These are phyloP conservation scores for Chamaetylas fuelleborni DNA, from an alignment of 2,113 vertebrate species.

Conservation along the genomic window DNA sequence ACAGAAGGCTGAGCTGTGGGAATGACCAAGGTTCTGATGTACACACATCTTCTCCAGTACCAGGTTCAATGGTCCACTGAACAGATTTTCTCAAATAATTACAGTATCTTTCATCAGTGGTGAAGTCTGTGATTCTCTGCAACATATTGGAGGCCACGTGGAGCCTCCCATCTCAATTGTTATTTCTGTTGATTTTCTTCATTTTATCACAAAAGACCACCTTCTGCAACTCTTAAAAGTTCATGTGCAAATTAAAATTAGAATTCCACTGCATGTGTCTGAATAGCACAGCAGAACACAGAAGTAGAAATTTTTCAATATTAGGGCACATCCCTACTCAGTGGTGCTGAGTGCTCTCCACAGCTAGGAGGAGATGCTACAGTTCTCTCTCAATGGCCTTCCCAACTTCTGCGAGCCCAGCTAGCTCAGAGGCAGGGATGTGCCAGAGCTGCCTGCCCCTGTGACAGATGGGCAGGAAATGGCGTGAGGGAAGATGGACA, in stretches of 20 bases:
- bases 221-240: not conserved
- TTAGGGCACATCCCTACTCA: fast-evolving
- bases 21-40: not conserved
- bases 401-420: not conserved
- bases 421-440: not conserved
- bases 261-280: not conserved
- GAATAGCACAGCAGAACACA: not conserved
- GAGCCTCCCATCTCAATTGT: not conserved
- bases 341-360: fast-evolving
- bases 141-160: not conserved
- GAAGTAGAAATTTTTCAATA: fast-evolving
- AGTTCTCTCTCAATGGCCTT: too few species aligned
- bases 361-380: not conserved
- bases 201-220: not conserved
- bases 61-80: not conserved
- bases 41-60: not conserved
- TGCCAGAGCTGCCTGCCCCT: not conserved
- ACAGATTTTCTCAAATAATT: not conserved
- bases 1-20: not conserved
- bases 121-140: not conserved
- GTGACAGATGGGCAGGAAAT: not conserved
- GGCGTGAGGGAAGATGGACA: not conserved
- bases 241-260: not conserved
- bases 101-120: not conserved
- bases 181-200: not conserved